A percentile compares a stretch with the other conserved stretches of the same genome.
Evolutionary conservation across 2,113 vertebrate species (phyloP).

Genomic region (Hippolais icterina): DNA sequence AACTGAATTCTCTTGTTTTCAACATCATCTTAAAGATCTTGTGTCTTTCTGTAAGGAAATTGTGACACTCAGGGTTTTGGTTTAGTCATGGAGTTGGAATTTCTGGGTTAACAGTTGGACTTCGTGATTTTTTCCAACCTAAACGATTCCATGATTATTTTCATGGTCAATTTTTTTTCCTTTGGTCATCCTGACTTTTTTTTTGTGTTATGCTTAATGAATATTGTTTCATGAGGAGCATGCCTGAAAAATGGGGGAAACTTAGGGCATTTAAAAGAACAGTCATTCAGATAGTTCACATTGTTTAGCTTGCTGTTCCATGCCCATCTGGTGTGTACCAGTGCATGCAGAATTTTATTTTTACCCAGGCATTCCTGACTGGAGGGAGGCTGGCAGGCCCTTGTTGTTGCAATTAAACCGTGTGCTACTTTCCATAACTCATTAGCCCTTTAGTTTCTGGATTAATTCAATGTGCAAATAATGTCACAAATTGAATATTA

Average conservation of each 20-base stretch:
- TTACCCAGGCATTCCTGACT: conserved; percentile 15
- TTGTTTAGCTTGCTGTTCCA: neutral
- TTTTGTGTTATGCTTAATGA: neutral
- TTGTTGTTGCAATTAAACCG: conserved; percentile 52
- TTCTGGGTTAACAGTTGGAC: neutral
- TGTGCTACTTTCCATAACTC: conserved; percentile 49
- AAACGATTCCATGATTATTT: neutral
- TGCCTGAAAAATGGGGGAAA: neutral
- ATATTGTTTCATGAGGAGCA: neutral
- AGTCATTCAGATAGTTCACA: neutral
- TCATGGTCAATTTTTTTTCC: neutral
- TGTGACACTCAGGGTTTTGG: neutral
- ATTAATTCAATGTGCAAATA: conserved; percentile 63
- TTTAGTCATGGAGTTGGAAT: neutral
- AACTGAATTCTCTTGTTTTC: neutral
- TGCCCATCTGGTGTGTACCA: neutral
- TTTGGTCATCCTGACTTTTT: neutral
- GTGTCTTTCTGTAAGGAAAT: neutral
- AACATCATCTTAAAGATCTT: neutral
- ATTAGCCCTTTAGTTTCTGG: conserved; percentile 52
- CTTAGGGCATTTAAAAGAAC: neutral
- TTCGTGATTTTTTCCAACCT: neutral
- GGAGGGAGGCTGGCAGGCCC: neutral
- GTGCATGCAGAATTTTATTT: neutral
- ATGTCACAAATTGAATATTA: conserved; percentile 65